Percentiles rank a stretch among this genome's conserved stretches.
Conservation (phyloP, 2,113 vertebrate species). For the Cervus canadensis region DNA sequence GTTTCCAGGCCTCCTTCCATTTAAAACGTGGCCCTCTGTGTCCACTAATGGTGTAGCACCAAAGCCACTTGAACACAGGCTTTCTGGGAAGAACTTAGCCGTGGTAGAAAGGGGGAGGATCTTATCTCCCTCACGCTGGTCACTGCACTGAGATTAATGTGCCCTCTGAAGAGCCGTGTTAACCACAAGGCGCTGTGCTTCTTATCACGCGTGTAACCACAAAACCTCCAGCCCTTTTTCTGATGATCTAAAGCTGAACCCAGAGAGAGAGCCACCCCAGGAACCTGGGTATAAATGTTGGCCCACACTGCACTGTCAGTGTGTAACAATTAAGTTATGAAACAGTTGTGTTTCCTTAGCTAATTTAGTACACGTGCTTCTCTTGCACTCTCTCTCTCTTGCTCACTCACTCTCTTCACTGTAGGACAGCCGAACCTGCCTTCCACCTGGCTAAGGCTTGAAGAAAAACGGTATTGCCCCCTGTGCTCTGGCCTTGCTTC, state of each 20-base stretch:
- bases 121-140: not conserved
- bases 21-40: not conserved
- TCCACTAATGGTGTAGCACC: not conserved
- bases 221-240: not conserved
- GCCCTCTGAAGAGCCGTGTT: not conserved
- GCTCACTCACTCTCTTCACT: not conserved
- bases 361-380: not conserved
- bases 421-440: not conserved
- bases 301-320: not conserved
- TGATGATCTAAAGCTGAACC: not conserved
- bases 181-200: not conserved
- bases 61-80: not conserved
- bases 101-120: not conserved
- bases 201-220: not conserved
- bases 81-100: not conserved
- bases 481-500: not conserved
- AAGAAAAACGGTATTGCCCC: not conserved
- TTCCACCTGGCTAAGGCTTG: not conserved
- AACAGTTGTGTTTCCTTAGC: not conserved
- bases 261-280: not conserved
- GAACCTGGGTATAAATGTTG: too few species aligned
- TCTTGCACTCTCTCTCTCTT: not conserved
- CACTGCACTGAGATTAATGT: fast-evolving
- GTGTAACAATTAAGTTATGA: not conserved
- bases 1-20: not conserved